Percentiles rank a stretch among this genome's conserved stretches.
These are phyloP conservation scores for Drosophila heteroneura DNA, from an alignment of 2,888 invertebrate species.

Conservation along the genomic window DNA sequence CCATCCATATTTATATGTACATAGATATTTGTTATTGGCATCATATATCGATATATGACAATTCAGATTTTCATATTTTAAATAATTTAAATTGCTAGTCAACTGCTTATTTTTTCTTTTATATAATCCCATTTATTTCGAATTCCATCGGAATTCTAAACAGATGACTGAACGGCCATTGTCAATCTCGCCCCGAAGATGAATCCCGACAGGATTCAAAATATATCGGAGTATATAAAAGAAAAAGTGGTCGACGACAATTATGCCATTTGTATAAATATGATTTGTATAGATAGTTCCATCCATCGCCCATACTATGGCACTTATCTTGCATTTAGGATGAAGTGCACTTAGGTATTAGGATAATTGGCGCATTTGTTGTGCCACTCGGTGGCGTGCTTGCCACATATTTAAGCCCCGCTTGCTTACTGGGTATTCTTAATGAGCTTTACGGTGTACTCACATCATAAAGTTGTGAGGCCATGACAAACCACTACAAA, in stretches of 20 bases:
- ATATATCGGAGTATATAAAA: background rate
- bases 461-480: slow-evolving; percentile 13
- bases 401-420: slow-evolving; percentile 14
- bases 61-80: background rate
- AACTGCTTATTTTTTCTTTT: background rate
- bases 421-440: slow-evolving; percentile 45
- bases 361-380: slow-evolving; percentile 34
- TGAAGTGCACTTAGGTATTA: slow-evolving; percentile 13
- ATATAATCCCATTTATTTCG: background rate
- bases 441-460: slow-evolving; percentile 32
- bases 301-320: background rate
- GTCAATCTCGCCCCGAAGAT: no score
- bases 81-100: background rate
- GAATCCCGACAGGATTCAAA: background rate
- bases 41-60: background rate
- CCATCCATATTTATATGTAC: background rate
- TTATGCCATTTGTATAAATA: background rate
- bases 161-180: background rate
- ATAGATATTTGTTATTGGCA: background rate
- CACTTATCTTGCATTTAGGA: background rate
- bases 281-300: background rate
- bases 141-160: background rate
- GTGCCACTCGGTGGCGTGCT: slow-evolving; percentile 31
- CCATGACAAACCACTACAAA: slow-evolving; percentile 33
- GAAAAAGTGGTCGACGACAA: background rate